phyloP scores from a whole-genome alignment of 2,888 invertebrate species.

The Thera britannica region DNA sequence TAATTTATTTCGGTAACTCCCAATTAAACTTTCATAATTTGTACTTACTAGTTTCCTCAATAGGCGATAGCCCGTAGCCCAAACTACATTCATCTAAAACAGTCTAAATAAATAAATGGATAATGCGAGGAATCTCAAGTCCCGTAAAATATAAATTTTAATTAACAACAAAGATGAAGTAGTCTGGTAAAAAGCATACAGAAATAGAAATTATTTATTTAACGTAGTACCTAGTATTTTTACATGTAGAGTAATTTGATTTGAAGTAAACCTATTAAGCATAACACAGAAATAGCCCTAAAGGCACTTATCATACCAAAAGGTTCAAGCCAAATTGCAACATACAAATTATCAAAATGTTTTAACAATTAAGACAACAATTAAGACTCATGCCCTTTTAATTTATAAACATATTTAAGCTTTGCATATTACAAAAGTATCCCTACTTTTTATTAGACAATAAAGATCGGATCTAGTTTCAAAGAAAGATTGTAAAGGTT shows the following conservation, averaged over 20 bases:
- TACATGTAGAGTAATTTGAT: background rate
- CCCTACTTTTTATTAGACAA: slow-evolving; percentile 22
- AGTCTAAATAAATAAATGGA: background rate
- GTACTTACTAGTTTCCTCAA: background rate
- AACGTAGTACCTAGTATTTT: too few relatives aligned
- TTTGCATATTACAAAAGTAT: slow-evolving; percentile 22
- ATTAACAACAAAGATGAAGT: too few relatives aligned
- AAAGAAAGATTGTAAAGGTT: slow-evolving; percentile 36
- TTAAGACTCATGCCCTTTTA: slow-evolving; percentile 12
- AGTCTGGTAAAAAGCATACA: too few relatives aligned
- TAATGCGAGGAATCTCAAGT: background rate
- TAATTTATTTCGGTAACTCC: slow-evolving; percentile 29
- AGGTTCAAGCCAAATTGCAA: slow-evolving; percentile 40
- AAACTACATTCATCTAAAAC: too few relatives aligned
- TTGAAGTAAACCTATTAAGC: background rate
- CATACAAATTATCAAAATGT: background rate
- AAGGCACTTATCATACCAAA: slow-evolving; percentile 1
- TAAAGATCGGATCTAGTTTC: slow-evolving; percentile 31
- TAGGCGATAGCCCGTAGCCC: too few relatives aligned
- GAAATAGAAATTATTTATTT: too few relatives aligned
- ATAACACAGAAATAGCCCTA: background rate
- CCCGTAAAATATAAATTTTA: background rate
- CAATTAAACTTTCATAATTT: slow-evolving; percentile 8
- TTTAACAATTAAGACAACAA: slow-evolving; percentile 10
- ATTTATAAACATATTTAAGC: slow-evolving; percentile 2